phyloP scores from a whole-genome alignment of 2,113 vertebrate genomes.

The Montifringilla adamsi region DNA sequence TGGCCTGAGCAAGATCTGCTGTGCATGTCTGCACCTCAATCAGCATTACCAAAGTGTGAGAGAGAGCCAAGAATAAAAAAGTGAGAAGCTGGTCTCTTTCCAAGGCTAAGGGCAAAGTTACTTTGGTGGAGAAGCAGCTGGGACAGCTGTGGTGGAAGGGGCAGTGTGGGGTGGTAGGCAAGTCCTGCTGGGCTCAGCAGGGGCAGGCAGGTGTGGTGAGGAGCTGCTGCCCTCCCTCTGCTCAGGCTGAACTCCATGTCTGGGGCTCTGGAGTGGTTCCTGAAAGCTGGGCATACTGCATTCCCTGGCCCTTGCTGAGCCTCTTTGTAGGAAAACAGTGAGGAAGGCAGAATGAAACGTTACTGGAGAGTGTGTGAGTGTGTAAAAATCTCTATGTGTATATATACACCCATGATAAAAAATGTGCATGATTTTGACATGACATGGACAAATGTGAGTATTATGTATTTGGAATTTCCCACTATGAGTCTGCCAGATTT shows the following conservation, averaged over 20 bases:
- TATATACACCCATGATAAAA: rapidly evolving
- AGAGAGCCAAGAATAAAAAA: background rate
- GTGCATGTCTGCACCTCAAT: background rate
- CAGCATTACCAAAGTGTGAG: background rate
- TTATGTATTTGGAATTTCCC: background rate
- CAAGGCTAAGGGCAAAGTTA: background rate
- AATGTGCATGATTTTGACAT: background rate
- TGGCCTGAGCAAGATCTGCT: background rate
- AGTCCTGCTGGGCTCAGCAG: background rate
- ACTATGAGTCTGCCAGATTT: background rate
- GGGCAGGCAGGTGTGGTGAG: background rate
- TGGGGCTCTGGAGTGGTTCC: background rate
- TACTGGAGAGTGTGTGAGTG: background rate
- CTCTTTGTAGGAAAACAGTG: background rate
- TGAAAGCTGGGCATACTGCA: background rate
- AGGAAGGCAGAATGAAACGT: background rate
- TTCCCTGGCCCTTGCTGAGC: background rate
- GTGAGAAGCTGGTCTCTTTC: background rate
- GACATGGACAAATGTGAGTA: background rate
- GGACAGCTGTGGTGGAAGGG: background rate
- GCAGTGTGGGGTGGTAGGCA: background rate
- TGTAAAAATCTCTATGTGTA: background rate
- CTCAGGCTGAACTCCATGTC: background rate
- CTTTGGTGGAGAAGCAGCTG: background rate
- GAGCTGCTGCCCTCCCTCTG: background rate